Evolutionary conservation across 2,888 invertebrate genomes (phyloP), one percentile per base, ranked within the genome.

Genomic region (Thyatira batis): DNA sequence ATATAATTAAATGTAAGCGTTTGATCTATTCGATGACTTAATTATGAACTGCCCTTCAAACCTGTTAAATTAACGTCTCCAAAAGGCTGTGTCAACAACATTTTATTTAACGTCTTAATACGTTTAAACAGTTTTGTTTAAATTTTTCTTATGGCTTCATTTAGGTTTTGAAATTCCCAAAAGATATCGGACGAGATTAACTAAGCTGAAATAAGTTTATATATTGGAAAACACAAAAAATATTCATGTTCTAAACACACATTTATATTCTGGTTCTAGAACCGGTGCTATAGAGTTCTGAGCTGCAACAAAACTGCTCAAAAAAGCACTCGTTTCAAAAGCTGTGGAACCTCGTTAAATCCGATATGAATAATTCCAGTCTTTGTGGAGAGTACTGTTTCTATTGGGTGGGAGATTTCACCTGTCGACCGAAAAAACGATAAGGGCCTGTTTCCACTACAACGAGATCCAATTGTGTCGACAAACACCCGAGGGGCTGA

Each of bases 351-450:
- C 17, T 53, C 30, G 48, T 46, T 39, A 57, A 63, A 56, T 56
- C 33, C 44, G 39, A 64, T 65, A 62, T 64, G 55, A 69, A 67
- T 63, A 55, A 67, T 55, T 67, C 57, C 55, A 57, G 60, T 58
- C 49, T 45, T 49, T 58, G 58, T 63, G 65, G 57, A 61, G 55
- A 20, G 49, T n/a, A 49, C 57, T 55, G 50, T 52, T 63, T 62
- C 51, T 56, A 55, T 30, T 55, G 45, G 58, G 52, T 55, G 45
- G 58, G 52, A 57, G 60, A 60, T 28, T 67, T 55, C 52, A 6
- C 55, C 57, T 63, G 64, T 66, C 61, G 58, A 65, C 67, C 61
- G 57, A 69, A 69, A 71, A 71, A 58, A 63, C 43, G 23, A 13
- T 39, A 39, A 13, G 17, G 17, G 39, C 17, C n/a, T 6, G 39